phyloP scores from a whole-genome alignment of 2,888 invertebrate genomes.

The Ischnus inquisitorius region DNA sequence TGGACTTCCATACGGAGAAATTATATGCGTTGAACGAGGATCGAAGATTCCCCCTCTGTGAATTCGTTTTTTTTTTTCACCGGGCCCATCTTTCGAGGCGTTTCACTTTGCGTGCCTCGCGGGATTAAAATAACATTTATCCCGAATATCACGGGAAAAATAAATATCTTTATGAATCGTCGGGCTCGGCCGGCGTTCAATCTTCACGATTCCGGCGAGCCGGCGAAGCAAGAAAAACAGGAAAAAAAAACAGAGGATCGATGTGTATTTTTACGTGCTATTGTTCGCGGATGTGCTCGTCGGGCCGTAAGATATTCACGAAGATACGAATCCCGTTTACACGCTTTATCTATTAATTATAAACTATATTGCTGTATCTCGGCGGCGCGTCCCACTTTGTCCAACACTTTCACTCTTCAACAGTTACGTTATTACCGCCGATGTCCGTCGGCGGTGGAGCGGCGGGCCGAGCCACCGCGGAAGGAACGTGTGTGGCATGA shows the following conservation, averaged over 20 bases:
- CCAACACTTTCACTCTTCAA: conserved; percentile 84
- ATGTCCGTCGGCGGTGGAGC: conserved; percentile 33
- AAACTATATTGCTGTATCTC: conserved; percentile 73
- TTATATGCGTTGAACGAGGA: conserved; percentile 52
- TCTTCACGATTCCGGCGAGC: not conserved
- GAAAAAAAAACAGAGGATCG: not conserved
- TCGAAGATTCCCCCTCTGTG: conserved; percentile 31
- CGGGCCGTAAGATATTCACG: not conserved
- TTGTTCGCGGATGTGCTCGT: not conserved
- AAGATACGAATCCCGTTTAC: conserved; percentile 36
- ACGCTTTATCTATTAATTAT: conserved; percentile 77
- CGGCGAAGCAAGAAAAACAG: not conserved
- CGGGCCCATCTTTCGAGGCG: conserved; percentile 19
- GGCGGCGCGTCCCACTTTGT: conserved; percentile 79
- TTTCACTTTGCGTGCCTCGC: conserved; percentile 14
- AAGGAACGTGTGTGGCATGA: conserved; percentile 54
- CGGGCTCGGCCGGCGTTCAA: not conserved
- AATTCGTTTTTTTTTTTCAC: conserved; percentile 2
- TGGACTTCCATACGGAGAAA: conserved; percentile 55
- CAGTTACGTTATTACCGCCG: conserved; percentile 83
- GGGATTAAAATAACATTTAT: conserved; percentile 20
- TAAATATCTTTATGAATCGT: not conserved
- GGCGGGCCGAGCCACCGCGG: conserved; percentile 25
- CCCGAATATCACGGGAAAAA: not conserved
- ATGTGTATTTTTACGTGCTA: not conserved